phyloP scores from a whole-genome alignment of 1,140 invertebrate species.

The Diabrotica virgifera region DNA sequence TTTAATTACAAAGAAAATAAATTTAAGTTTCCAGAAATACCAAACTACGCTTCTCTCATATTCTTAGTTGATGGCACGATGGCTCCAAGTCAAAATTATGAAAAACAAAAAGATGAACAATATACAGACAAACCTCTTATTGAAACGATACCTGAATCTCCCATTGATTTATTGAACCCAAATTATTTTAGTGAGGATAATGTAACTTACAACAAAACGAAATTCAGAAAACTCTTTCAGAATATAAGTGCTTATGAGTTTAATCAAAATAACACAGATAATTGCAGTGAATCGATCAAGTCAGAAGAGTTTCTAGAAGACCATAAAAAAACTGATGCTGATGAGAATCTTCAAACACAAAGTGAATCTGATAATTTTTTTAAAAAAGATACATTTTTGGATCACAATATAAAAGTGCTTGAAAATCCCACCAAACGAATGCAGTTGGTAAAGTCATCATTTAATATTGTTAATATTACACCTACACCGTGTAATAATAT shows the following conservation, averaged over 20 bases:
- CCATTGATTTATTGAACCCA: not conserved
- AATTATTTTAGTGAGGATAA: not conserved
- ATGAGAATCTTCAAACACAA: not conserved
- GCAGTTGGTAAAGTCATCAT: constrained; percentile 6
- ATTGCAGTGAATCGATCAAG: not conserved
- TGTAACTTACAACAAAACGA: not conserved
- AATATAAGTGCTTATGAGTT: not conserved
- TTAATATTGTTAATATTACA: constrained; percentile 9
- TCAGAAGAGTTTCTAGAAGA: not conserved
- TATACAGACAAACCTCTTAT: not conserved
- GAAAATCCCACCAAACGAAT: not conserved
- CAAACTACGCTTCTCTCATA: not conserved
- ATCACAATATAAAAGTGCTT: not conserved
- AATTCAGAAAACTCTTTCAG: not conserved
- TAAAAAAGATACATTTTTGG: not conserved
- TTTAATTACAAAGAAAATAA: not conserved
- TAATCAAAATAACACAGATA: not conserved
- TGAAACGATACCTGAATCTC: not conserved
- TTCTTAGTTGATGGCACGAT: not conserved
- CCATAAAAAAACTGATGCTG: not conserved
- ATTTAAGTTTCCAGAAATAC: constrained; percentile 11
- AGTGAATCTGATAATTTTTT: not conserved
- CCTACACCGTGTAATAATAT: constrained; percentile 1
- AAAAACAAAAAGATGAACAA: not conserved
- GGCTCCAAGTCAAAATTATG: not conserved